Conservation (phyloP, 1,140 invertebrate genomes). For the Trachymyrmex cornetzi region DNA sequence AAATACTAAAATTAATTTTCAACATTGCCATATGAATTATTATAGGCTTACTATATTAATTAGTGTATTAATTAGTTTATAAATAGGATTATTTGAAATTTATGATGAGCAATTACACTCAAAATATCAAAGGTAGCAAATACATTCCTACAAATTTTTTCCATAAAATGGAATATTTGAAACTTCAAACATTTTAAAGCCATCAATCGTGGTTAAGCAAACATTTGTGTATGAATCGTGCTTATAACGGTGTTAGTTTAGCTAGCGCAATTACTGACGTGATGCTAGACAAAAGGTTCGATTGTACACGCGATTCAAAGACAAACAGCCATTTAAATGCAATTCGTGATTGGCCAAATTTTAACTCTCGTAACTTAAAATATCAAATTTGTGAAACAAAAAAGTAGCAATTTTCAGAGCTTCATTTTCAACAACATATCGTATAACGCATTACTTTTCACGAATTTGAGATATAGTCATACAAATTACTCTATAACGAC, state of each 20-base stretch:
- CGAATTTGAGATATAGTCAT: not conserved
- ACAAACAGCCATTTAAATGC: not conserved
- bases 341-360: not conserved
- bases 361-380: not conserved
- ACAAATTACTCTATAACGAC: not conserved
- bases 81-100: not conserved
- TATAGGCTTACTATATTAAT: no score
- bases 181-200: not conserved
- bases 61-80: no score
- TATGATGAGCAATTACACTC: not conserved
- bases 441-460: not conserved
- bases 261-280: not conserved
- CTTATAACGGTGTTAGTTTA: not conserved
- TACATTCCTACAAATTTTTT: not conserved
- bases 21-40: not conserved
- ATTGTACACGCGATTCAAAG: not conserved
- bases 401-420: not conserved
- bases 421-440: not conserved
- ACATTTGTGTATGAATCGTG: not conserved
- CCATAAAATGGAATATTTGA: not conserved
- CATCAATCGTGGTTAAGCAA: not conserved
- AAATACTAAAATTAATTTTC: not conserved
- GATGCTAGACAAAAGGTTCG: not conserved
- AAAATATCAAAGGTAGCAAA: not conserved
- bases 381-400: not conserved